Evolutionary conservation across 2,113 vertebrate species (phyloP).

Genomic region (Ranitomeya variabilis): DNA sequence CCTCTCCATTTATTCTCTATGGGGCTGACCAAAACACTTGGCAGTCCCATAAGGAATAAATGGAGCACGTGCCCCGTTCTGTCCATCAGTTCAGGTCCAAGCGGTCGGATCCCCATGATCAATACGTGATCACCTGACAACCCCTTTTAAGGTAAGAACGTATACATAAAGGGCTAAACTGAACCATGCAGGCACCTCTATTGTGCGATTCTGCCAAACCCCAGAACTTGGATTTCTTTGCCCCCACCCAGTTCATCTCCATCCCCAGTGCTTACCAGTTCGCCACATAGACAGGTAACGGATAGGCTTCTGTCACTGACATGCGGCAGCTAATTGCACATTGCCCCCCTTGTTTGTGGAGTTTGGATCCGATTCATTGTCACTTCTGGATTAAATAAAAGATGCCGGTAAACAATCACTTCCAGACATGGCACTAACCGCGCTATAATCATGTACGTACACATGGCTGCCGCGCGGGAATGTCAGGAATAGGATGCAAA

Average conservation of each 20-base stretch:
- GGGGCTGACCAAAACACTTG: too few relatives aligned
- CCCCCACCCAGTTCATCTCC: not conserved
- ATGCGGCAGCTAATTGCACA: not conserved
- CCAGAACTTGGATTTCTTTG: not conserved
- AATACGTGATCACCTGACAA: too few relatives aligned
- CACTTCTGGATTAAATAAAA: not conserved
- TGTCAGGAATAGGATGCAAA: not conserved
- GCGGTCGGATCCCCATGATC: too few relatives aligned
- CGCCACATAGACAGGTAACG: not conserved
- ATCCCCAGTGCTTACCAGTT: too few relatives aligned
- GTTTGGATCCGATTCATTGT: not conserved
- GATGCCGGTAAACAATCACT: not conserved
- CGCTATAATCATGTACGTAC: constrained; percentile 4
- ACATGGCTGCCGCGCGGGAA: not conserved
- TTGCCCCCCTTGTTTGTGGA: not conserved
- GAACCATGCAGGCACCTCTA: too few relatives aligned
- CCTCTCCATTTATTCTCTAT: too few relatives aligned
- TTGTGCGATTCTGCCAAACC: not conserved
- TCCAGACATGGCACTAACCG: not conserved
- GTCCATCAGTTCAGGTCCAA: too few relatives aligned
- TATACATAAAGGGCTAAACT: not conserved
- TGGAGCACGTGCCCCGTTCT: too few relatives aligned
- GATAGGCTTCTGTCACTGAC: not conserved
- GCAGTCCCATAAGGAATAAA: too few relatives aligned
- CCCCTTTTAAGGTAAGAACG: too few relatives aligned